Evolutionary conservation across 2,797 vertebrate species (phyloP).

Genomic region (Cygnus olor): DNA sequence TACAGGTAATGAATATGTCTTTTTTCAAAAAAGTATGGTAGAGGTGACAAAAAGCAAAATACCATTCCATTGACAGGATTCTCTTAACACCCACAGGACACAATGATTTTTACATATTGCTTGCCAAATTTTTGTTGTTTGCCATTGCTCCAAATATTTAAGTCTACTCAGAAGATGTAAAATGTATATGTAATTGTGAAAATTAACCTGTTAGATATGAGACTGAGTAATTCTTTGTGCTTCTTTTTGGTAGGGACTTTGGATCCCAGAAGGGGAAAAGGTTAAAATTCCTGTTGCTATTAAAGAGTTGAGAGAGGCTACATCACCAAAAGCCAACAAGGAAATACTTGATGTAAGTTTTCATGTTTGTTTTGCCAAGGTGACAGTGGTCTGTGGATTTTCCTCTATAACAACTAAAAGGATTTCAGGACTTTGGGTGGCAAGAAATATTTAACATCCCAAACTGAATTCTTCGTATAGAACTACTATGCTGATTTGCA

Average conservation of each 20-base stretch:
- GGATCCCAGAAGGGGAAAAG: slow-evolving; percentile 98
- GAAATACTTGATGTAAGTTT: slow-evolving; percentile 95
- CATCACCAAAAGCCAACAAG: slow-evolving; percentile 97
- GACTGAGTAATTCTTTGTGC: neutral
- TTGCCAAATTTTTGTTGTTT: neutral
- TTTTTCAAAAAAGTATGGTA: neutral
- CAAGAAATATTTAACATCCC: neutral
- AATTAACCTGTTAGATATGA: neutral
- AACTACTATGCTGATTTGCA: neutral
- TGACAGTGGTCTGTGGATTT: neutral
- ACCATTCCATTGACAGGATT: neutral
- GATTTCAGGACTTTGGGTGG: neutral
- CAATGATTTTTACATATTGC: neutral
- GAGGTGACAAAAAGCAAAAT: neutral
- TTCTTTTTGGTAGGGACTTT: slow-evolving; percentile 86
- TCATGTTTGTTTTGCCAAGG: neutral
- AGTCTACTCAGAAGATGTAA: neutral
- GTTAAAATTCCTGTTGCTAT: slow-evolving; percentile 99
- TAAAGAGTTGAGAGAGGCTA: slow-evolving; percentile 96
- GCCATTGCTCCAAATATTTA: neutral
- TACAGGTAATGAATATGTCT: neutral
- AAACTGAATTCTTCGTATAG: neutral
- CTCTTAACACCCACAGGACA: neutral
- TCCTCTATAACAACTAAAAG: neutral
- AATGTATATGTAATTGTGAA: neutral